Evolutionary conservation across 2,113 vertebrate species (phyloP), one percentile per base, ranked within the genome.

Genomic region (Periophthalmus modestus): DNA sequence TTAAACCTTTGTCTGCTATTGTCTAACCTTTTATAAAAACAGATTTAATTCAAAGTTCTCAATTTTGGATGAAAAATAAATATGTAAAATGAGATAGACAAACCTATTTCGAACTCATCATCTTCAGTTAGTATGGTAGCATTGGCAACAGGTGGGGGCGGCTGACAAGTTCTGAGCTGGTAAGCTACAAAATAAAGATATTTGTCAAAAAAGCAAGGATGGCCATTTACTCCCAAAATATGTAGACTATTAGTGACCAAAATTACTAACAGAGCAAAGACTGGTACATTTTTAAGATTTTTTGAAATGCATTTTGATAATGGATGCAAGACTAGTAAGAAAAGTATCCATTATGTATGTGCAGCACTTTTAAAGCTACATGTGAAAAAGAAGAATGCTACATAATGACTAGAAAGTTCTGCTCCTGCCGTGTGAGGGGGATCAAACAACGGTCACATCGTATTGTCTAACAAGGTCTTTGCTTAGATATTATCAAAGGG

Each of bases 51-150:
- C 15, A 62, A 65, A 69, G 43, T 34, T 19, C 69, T 79, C 83
- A 59, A 69, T 36, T 80, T 70, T 69, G 72, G 3, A 15, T 43
- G 11, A 47, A 36, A 39, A 52, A 65, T 73, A 83, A 84, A 76
- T 57, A 77, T 81, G 77, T 15, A 73, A 82, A 78, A 87, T 71
- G 76, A 88, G 86, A 88, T 28, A 77, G 80, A 87, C 86, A 85
- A 80, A 99, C 97, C 97, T 93, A 98, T 99, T 94, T 98, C 95
- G 54, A 97, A 97, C 90, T 97, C 95, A 66, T 97, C 95, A 82
- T 97, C 96, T 83, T 98, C 96, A 19, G 94, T 94, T 79, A 98
- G 91, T 88, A 96, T 91, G 71, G 98, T 96, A 57, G 96, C 96
- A 78, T 98, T 98, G 84, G 95, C 91, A 48, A 98, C 92, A 4